Evolutionary conservation across 2,888 invertebrate species (phyloP), one percentile per base, ranked within the genome.

Genomic region (Watsonalla binaria): DNA sequence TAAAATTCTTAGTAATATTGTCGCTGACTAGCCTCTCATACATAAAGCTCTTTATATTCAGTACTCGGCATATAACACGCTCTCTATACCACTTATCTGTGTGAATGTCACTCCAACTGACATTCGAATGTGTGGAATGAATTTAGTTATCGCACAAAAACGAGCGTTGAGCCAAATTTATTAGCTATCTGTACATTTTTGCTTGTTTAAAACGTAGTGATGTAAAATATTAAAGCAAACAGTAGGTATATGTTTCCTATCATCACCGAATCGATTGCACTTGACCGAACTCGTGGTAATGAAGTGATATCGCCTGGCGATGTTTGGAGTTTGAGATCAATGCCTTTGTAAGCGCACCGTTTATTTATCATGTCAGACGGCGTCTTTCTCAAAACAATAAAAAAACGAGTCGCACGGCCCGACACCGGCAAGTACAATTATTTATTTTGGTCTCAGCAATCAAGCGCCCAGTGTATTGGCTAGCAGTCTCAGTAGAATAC

Each of bases 371-470:
- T 54, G 52, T 50, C 60, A 48, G 59, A 56, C 35, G 42, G 45
- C 51, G 55, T 52, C 58, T 58, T 56, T 57, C 57, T 53, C 52
- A 52, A 57, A 60, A 54, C 56, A 63, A 57, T 57, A 56, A 57
- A 54, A 52, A 58, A 61, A 58, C 53, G 47, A 50, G 33, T 35
- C 13, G 46, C 56, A 50, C 59, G 54, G 55, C 60, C 59, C 60
- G 58, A 64, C 69, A 58, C 57, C 53, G 52, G 52, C 52, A 58
- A 60, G 63, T 58, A 58, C 56, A 51, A 51, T 53, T 53, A 60
- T 63, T 66, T 72, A 70, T 74, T 74, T 75, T 69, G 48, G 66
- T 65, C 59, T 59, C 65, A 62, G 66, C 58, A 57, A 60, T 58
- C 60, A 62, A 62, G 59, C 56, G 47, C 15, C 50, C 48, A 47